phyloP scores from a whole-genome alignment of 2,113 vertebrate genomes.

The Ivindomyrus marchei region DNA sequence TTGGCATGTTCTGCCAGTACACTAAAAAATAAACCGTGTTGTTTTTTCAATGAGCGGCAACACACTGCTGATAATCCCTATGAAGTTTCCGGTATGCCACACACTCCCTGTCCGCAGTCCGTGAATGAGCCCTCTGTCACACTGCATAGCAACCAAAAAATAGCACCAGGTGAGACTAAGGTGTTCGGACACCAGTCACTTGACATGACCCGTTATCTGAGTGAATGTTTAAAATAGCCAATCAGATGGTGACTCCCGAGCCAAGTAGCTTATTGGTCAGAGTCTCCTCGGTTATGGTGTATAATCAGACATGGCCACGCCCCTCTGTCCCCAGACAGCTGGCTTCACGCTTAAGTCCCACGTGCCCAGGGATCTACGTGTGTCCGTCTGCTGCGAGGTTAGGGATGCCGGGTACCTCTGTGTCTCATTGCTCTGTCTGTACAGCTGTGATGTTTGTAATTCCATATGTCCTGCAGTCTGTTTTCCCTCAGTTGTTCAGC shows the following conservation, averaged over 20 bases:
- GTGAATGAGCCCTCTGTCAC: background rate
- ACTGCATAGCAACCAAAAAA: background rate
- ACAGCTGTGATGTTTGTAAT: background rate
- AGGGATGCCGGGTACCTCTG: background rate
- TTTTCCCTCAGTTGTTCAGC: background rate
- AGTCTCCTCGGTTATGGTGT: background rate
- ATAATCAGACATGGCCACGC: background rate
- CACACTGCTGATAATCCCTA: background rate
- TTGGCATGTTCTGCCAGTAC: background rate
- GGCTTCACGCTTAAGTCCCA: background rate
- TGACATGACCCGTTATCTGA: background rate
- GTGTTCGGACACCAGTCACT: background rate
- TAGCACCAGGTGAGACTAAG: background rate
- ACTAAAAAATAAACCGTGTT: background rate
- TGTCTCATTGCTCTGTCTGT: background rate
- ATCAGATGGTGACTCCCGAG: background rate
- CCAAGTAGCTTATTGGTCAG: background rate
- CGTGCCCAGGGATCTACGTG: background rate
- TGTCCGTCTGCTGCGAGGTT: background rate
- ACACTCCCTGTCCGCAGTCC: background rate
- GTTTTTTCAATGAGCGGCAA: background rate
- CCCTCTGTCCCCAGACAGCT: background rate
- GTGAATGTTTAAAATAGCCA: background rate
- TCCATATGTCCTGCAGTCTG: background rate
- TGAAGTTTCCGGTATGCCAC: background rate